Percentiles rank a stretch among this genome's conserved stretches.
Conservation (phyloP, 2,797 vertebrate species). For the Eurystomus glaucurus region DNA sequence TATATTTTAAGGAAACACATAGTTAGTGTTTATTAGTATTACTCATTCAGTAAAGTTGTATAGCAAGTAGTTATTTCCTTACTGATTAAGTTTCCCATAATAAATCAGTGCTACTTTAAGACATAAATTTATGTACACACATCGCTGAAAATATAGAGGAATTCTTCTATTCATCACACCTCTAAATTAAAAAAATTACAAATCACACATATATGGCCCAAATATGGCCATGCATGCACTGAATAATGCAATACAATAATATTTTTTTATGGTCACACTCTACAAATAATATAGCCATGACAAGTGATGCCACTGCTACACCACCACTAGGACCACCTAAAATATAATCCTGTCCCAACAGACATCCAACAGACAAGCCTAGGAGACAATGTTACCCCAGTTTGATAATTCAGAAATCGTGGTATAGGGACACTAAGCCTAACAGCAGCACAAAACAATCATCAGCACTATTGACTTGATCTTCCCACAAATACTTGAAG, state of each 20-base stretch:
- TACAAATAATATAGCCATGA: neutral
- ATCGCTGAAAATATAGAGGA: neutral
- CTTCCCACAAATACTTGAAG: too few species aligned
- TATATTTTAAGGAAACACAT: neutral
- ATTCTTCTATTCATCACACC: neutral
- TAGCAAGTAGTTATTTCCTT: neutral
- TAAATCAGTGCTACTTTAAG: neutral
- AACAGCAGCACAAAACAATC: too few species aligned
- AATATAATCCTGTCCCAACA: neutral
- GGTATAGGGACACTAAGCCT: neutral
- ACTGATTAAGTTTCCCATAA: neutral
- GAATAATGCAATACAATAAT: neutral
- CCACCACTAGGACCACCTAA: accelerated
- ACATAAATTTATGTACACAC: neutral
- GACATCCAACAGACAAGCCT: neutral
- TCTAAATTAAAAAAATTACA: neutral
- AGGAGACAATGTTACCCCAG: neutral
- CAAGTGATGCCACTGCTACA: neutral
- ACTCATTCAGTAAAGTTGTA: neutral
- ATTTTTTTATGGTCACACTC: neutral
- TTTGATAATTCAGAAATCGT: neutral
- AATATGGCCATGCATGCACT: neutral
- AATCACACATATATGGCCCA: neutral
- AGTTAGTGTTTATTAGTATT: neutral
- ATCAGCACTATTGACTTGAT: too few species aligned